Evolutionary conservation across 2,113 vertebrate genomes (phyloP), one percentile per base, ranked within the genome.

Genomic region (Gymnogyps californianus): DNA sequence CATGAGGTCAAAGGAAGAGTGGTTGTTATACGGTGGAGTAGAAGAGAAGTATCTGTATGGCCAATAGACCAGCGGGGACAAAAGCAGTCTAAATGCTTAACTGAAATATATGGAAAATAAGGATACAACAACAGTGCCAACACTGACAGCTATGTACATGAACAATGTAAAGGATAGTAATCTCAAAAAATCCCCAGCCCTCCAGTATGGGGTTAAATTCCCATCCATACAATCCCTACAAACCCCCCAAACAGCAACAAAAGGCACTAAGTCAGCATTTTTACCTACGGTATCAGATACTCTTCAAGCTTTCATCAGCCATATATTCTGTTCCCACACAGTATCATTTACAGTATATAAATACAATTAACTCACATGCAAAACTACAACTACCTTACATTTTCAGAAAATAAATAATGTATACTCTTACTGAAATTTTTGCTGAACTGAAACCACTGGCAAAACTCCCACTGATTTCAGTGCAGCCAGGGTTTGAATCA

Each of bases 21-120:
- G 28, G 38, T 26, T 42, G 18, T 16, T 51, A 12, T 0, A 26
- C 52, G 21, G 36, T 1, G 31, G 17, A 52, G 28, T 2, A 0
- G 2, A 10, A 34, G 29, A 44, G 51, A 10, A 55, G 36, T 18
- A n/a, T 11, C 65, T 49, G 21, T 12, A 6, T 2, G 16, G 6
- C 32, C 19, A 4, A 10, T 3, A 34, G 16, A 59, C 5, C 28
- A 58, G 36, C 10, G 34, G 13, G 46, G 49, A 80, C 51, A 70
- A 49, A 61, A 58, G 11, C 34, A 19, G 8, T 14, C 19, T 11
- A 4, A 83, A 55, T 34, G 31, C 31, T 87, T 64, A 15, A 4
- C 8, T 20, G 31, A 49, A 76, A 61, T 9, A 10, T 3, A 10
- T 2, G 7, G 74, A 64, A 57, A 57, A 77, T 19, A 77, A 69